Percentiles rank a stretch among this genome's conserved stretches.
phyloP scores from a whole-genome alignment of 2,113 vertebrate genomes.

The Scortum barcoo region DNA sequence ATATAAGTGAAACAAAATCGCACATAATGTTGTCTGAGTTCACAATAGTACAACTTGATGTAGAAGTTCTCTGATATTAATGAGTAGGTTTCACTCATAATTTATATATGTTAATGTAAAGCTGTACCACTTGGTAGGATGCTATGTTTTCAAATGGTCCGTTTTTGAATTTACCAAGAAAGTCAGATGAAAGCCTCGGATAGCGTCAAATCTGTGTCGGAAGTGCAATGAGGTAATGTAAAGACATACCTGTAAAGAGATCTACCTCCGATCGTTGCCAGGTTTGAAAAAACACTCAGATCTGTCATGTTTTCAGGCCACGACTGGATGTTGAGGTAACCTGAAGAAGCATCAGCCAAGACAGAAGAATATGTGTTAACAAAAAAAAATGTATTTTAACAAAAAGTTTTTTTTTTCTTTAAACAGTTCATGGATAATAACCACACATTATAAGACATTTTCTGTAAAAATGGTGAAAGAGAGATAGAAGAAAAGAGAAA shows the following conservation, averaged over 20 bases:
- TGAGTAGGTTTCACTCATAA: neutral
- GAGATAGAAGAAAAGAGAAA: neutral
- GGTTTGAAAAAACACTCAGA: slow-evolving; percentile 95
- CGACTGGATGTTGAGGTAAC: slow-evolving; percentile 96
- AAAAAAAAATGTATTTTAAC: neutral
- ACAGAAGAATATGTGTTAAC: neutral
- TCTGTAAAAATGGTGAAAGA: neutral
- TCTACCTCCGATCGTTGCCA: slow-evolving; percentile 95
- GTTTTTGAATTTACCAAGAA: neutral
- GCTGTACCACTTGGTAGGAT: no score
- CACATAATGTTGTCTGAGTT: neutral
- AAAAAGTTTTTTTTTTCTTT: neutral
- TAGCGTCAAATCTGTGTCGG: neutral
- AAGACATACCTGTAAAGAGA: slow-evolving; percentile 91
- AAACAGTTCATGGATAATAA: neutral
- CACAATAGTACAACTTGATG: neutral
- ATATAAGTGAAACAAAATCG: neutral
- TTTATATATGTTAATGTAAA: no score
- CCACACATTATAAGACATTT: neutral
- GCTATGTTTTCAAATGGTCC: no score
- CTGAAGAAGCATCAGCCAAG: slow-evolving; percentile 76
- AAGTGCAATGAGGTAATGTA: neutral
- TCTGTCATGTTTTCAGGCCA: slow-evolving; percentile 99
- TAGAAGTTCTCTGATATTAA: neutral
- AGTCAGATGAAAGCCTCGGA: neutral